Evolutionary conservation across 2,888 invertebrate species (phyloP), one percentile per base, ranked within the genome.

Genomic region (Lampropteryx suffumata): DNA sequence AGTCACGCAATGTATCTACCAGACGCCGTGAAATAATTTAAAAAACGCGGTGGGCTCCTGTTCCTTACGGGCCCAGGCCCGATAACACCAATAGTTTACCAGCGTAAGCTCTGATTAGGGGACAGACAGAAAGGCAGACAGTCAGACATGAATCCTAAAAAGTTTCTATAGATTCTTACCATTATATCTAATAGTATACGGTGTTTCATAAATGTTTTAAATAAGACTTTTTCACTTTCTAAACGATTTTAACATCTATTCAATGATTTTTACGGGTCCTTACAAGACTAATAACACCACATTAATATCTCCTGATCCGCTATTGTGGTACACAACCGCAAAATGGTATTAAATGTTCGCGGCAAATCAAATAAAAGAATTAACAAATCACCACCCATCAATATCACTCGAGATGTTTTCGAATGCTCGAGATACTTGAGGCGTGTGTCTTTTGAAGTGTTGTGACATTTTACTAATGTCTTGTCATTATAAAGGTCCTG

Each of bases 401-500:
- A 87, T 89, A 86, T 77, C 71, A 57, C 73, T 76, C 62, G 65
- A 66, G 72, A 76, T 68, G 68, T 78, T 78, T 73, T 71, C 68
- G 65, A 67, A 71, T 70, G 65, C 74, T 81, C 66, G 63, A 76
- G 75, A 74, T 65, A 27, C 67, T 71, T 73, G 64, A 70, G 68
- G 73, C 71, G 77, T 74, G 78, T 79, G 82, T 84, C 76, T 79
- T 85, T 86, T 87, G 84, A 86, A 83, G 73, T 90, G 88, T 90
- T 90, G 79, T 88, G 90, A 89, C 89, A 85, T 80, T 82, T 87
- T 85, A 89, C 88, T 90, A 89, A 90, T 90, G 87, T 62, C 79
- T 40, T 75, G 78, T 81, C 84, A 77, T 90, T 88, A 85, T 60
- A 66, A 64, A 73, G 78, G 74, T 77, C 79, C 76, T 81, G 67